Percentiles rank a stretch among this genome's conserved stretches.
Conservation (phyloP, 2,888 invertebrate genomes). For the Falcaria lacertinaria region DNA sequence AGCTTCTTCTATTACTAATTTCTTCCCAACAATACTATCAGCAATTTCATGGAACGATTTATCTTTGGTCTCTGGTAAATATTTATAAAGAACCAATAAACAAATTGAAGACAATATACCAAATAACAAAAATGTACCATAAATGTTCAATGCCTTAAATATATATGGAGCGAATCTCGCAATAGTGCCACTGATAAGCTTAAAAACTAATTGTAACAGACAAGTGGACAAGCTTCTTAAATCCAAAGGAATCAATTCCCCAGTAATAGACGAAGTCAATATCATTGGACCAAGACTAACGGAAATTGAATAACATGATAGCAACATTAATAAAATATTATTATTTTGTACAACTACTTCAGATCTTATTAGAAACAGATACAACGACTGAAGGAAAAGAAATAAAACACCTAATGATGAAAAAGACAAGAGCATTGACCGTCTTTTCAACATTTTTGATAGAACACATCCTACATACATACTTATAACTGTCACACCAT, state of each 20-base stretch:
- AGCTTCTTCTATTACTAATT: background rate
- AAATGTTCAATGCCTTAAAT: constrained; percentile 19
- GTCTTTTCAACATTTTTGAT: constrained; percentile 38
- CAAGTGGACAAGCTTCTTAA: constrained; percentile 16
- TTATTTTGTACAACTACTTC: constrained; percentile 36
- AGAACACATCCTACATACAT: constrained; percentile 49
- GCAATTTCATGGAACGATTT: constrained; percentile 26
- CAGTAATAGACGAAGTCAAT: constrained; percentile 23
- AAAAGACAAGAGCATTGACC: constrained; percentile 38
- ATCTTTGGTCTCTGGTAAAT: too few species aligned
- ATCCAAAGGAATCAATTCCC: constrained; percentile 28
- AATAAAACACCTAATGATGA: constrained; percentile 39
- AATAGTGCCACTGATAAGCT: constrained; percentile 17
- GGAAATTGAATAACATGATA: constrained; percentile 42
- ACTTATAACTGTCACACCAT: too few species aligned
- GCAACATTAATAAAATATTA: constrained; percentile 33
- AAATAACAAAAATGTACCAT: constrained; percentile 30
- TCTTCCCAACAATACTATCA: constrained; percentile 8
- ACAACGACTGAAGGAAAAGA: constrained; percentile 42
- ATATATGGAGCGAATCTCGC: constrained; percentile 28
- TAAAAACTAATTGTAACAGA: constrained; percentile 16
- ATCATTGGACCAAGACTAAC: constrained; percentile 48
- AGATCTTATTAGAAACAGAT: constrained; percentile 40
- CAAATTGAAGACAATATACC: too few species aligned
- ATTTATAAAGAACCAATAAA: too few species aligned